A percentile compares a stretch with the other conserved stretches of the same genome.
Evolutionary conservation across 2,113 vertebrate species (phyloP).

Genomic region (Dunckerocampus dactyliophorus): DNA sequence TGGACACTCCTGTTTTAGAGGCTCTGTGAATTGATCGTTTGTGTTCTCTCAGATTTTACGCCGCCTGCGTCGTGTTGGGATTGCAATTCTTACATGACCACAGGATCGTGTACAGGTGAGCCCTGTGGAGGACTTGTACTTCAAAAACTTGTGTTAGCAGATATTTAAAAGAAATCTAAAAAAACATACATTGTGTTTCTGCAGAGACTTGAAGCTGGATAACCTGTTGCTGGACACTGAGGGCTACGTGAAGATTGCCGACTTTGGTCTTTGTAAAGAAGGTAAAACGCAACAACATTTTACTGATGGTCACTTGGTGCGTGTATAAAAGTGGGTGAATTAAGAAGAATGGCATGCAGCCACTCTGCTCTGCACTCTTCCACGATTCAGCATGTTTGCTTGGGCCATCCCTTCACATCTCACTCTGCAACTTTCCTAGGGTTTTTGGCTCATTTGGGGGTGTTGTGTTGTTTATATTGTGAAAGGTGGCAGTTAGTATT

Average conservation of each 20-base stretch:
- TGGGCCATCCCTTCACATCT: too few relatives aligned
- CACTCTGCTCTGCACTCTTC: too few relatives aligned
- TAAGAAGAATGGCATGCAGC: too few relatives aligned
- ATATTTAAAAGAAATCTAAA: not conserved
- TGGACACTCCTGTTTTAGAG: too few relatives aligned
- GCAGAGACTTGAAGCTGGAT: slow-evolving; percentile 96
- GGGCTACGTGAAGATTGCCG: slow-evolving; percentile 98
- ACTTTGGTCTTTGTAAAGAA: slow-evolving; percentile 99
- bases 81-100: slow-evolving; percentile 96
- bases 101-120: slow-evolving; percentile 98
- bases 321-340: too few relatives aligned
- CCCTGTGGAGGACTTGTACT: not conserved
- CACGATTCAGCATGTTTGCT: too few relatives aligned
- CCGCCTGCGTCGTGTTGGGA: slow-evolving; percentile 94
- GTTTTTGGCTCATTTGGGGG: too few relatives aligned
- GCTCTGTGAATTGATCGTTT: not conserved
- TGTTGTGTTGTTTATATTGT: too few relatives aligned
- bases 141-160: not conserved
- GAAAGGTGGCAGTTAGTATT: too few relatives aligned
- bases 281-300: slow-evolving; percentile 66
- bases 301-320: not conserved
- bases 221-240: slow-evolving; percentile 96
- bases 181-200: not conserved
- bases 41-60: slow-evolving; percentile 83
- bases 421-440: too few relatives aligned